phyloP scores from a whole-genome alignment of 2,797 vertebrate species.

The Anomalospiza imberbis region DNA sequence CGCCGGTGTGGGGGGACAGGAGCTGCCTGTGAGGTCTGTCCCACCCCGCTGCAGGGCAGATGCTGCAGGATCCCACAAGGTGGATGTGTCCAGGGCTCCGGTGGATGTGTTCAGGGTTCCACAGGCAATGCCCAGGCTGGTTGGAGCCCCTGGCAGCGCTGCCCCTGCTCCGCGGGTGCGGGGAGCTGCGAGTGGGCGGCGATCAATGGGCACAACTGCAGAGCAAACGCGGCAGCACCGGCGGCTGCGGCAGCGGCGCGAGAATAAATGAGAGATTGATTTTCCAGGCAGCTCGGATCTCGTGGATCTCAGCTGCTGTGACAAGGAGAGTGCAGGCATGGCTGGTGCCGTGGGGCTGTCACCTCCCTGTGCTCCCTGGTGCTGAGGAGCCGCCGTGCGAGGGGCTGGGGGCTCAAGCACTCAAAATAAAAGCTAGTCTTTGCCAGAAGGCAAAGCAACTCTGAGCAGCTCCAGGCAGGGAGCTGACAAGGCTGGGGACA shows the following conservation, averaged over 20 bases:
- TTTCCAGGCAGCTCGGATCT: background rate
- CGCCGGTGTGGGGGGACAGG: background rate
- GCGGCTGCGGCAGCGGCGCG: background rate
- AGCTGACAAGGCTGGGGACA: background rate
- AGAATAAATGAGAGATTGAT: slow-evolving; percentile 49
- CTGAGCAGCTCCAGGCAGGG: background rate
- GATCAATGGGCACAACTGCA: background rate
- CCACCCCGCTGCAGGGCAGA: background rate
- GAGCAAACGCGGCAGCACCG: background rate
- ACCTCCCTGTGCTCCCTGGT: rapidly evolving
- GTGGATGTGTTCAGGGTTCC: rapidly evolving
- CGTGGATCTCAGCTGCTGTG: background rate
- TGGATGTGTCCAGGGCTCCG: rapidly evolving
- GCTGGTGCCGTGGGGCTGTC: background rate
- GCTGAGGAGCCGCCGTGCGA: background rate
- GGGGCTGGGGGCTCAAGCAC: no score
- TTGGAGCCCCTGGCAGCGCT: rapidly evolving
- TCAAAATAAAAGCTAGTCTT: background rate
- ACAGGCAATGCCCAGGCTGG: background rate
- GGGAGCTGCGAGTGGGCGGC: rapidly evolving
- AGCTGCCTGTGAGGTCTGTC: background rate
- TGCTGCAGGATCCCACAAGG: rapidly evolving
- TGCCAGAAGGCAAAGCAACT: background rate
- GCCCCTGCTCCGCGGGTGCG: rapidly evolving
- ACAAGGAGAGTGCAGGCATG: rapidly evolving